Conservation (phyloP, 2,113 vertebrate species). For the Candoia aspera region DNA sequence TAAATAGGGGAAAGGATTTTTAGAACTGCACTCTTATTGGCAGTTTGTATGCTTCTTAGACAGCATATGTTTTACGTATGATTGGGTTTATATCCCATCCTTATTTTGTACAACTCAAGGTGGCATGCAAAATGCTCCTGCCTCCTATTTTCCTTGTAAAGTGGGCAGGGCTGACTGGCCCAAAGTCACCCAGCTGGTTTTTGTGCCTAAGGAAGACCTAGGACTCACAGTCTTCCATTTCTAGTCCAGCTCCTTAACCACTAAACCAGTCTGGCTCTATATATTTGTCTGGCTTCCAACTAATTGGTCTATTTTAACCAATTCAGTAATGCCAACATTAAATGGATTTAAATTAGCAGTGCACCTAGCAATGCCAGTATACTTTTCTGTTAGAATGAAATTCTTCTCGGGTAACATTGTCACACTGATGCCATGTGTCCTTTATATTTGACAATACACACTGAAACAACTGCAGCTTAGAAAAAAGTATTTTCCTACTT, state of each 20-base stretch:
- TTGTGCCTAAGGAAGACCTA: background rate
- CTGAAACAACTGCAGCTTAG: background rate
- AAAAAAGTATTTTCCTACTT: constrained; percentile 36
- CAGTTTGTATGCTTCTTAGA: background rate
- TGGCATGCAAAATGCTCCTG: background rate
- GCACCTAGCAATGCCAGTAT: background rate
- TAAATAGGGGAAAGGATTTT: background rate
- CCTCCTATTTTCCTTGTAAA: background rate
- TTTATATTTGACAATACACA: constrained; percentile 25
- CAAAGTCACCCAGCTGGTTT: too few relatives aligned
- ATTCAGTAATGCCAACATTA: background rate
- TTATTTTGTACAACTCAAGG: background rate
- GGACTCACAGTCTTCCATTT: background rate
- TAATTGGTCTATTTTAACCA: background rate
- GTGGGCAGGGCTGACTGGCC: background rate
- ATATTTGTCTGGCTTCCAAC: background rate
- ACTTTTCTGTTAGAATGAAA: background rate
- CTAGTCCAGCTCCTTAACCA: background rate
- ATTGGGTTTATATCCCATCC: background rate
- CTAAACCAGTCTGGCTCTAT: background rate
- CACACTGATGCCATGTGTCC: background rate
- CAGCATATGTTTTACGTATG: background rate
- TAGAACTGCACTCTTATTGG: background rate
- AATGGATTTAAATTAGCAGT: background rate
- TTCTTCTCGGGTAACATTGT: background rate